These are phyloP conservation scores for Bombus waltoni DNA, from an alignment of 1,140 invertebrate genomes.

Conservation along the genomic window DNA sequence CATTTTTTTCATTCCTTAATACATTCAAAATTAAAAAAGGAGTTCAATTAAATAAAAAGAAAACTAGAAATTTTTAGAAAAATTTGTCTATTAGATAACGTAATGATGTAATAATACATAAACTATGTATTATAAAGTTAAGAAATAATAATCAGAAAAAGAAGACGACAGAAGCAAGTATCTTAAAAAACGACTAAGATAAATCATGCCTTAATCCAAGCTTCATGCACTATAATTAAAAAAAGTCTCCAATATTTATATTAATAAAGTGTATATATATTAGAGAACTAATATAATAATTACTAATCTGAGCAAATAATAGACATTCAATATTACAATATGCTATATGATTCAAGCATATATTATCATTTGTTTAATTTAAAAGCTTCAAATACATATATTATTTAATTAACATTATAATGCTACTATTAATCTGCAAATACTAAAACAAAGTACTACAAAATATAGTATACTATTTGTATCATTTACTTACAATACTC, in stretches of 20 bases:
- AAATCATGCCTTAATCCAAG: slow-evolving; percentile 29
- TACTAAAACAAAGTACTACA: slow-evolving; percentile 13
- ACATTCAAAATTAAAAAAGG: not conserved
- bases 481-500: slow-evolving; percentile 87
- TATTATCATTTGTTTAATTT: not conserved
- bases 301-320: not conserved
- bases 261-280: not conserved
- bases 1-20: slow-evolving; percentile 16
- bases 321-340: not conserved
- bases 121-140: not conserved
- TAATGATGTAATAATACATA: no score
- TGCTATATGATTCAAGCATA: slow-evolving; percentile 7
- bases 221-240: slow-evolving; percentile 27
- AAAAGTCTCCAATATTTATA: not conserved
- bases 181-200: slow-evolving; percentile 14
- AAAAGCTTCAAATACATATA: slow-evolving; percentile 15
- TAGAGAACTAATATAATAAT: not conserved
- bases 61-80: not conserved
- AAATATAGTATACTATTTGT: slow-evolving; percentile 15
- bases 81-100: not conserved
- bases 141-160: not conserved
- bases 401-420: not conserved
- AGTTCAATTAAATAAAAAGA: not conserved
- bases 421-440: not conserved
- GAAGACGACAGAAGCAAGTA: slow-evolving; percentile 15